Base-by-base conservation (phyloP, 35 echinoderm and acorn worm species). In the Lytechinus pictus region DNA sequence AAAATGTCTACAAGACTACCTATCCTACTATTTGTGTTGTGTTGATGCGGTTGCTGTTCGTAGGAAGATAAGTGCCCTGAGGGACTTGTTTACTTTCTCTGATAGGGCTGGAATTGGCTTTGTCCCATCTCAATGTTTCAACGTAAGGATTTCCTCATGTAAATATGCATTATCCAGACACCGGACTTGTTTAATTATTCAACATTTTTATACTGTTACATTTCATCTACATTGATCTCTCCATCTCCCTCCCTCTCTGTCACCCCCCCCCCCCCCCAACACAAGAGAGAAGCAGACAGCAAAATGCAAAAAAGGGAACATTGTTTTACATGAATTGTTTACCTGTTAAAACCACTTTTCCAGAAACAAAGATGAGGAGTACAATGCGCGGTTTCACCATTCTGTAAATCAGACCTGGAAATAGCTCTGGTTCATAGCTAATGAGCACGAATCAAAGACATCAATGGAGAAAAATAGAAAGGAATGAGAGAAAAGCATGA, bases 341-440 rank as follows among this genome's bases (percentile, higher is more conserved):
- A 99, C 98, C 98, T 97, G 98, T 99, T 12, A 99, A 94, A 11
- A 99, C 97, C 24, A 99, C 98, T 55, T 99, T 99, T 27, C 96
- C 97, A 12, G 96, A 97, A 7, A 99, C 98, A 96, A 99, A 98
- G 54, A 98, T 98, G 14, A 98, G 94, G 54, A 99, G 96, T 13
- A 99, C 97, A 95, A 99, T 99, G 57, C 97, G 97, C 13, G 98
- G 98, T 96, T 99, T 99, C 94, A 99, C 94, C 98, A 99, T 99
- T 91, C 98, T 91, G 92, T 99, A 99, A 52, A 98, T 98, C 61
- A 99, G 96, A 54, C 98, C 97, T 27, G 98, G 98, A 86, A 99
- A 99, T 86, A 99, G 92, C 87, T 98, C 97, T 91, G 98, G 98
- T 71, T 99, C 98, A 98, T 99, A 99, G 55, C 98, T 99, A 90